phyloP scores from a whole-genome alignment of 2,797 vertebrate genomes.

The Pyrocephalus nanus region DNA sequence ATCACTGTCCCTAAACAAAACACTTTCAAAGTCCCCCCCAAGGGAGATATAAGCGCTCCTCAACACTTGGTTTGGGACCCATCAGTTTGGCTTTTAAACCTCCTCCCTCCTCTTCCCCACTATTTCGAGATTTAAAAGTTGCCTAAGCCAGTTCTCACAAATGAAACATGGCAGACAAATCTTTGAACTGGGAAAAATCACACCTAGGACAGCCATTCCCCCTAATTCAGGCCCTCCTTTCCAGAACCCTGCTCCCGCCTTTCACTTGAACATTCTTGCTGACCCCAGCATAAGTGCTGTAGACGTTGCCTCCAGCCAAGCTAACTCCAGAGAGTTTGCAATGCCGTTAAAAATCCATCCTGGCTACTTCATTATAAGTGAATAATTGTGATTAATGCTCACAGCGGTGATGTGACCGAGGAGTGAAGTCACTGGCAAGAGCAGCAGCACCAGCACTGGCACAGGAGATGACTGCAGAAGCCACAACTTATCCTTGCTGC shows the following conservation, averaged over 20 bases:
- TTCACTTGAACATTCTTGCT: background rate
- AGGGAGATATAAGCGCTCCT: rapidly evolving
- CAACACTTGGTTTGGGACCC: background rate
- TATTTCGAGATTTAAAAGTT: background rate
- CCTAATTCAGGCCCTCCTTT: background rate
- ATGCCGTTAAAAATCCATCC: background rate
- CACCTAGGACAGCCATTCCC: background rate
- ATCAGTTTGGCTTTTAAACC: background rate
- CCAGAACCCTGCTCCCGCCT: background rate
- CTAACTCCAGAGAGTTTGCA: background rate
- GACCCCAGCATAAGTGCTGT: background rate
- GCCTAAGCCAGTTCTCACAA: background rate
- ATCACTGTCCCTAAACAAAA: background rate
- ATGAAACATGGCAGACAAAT: background rate
- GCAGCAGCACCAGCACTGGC: background rate
- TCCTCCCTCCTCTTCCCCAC: background rate
- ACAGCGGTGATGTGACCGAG: background rate
- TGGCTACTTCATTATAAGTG: background rate
- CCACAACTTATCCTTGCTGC: background rate
- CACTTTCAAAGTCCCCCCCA: background rate
- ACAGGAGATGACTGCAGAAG: background rate
- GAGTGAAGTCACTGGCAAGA: background rate
- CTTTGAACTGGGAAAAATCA: background rate
- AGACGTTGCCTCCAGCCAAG: background rate
- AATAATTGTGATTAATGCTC: background rate